These are phyloP conservation scores for Gasterosteus aculeatus DNA, from an alignment of 2,113 vertebrate species.

Conservation along the genomic window DNA sequence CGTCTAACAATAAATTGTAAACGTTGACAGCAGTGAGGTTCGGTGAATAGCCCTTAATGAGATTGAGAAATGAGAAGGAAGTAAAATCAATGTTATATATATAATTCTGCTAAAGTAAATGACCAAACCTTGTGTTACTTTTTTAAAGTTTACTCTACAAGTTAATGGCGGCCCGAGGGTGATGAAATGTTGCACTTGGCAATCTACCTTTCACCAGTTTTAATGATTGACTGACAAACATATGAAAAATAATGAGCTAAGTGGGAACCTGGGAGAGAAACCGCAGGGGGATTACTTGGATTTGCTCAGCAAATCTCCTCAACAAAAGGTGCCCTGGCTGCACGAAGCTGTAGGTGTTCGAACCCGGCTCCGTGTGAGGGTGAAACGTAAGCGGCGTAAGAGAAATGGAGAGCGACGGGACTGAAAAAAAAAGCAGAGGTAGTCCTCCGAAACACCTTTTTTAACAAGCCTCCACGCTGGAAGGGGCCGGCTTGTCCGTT, in stretches of 20 bases:
- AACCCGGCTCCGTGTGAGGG: constrained; percentile 33
- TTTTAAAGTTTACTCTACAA: constrained; percentile 3
- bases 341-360: constrained; percentile 59
- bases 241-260: constrained; percentile 63
- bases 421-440: too few species aligned
- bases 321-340: constrained; percentile 64
- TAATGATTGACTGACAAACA: constrained; percentile 64
- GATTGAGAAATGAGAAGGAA: not conserved
- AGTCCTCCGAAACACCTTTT: too few species aligned
- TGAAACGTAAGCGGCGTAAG: constrained; percentile 50
- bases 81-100: not conserved
- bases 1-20: too few species aligned
- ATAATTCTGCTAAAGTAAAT: constrained; percentile 21
- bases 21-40: not conserved
- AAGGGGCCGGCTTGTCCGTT: not conserved
- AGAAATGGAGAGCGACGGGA: constrained; percentile 6
- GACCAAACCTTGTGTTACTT: constrained; percentile 12
- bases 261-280: constrained; percentile 64
- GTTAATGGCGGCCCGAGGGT: constrained; percentile 31
- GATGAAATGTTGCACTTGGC: constrained; percentile 41
- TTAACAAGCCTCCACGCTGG: constrained; percentile 1
- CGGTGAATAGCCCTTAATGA: not conserved
- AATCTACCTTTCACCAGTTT: constrained; percentile 28
- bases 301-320: constrained; percentile 77
- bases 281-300: constrained; percentile 68